A percentile compares a stretch with the other conserved stretches of the same genome.
Evolutionary conservation across 2,888 invertebrate species (phyloP).

Genomic region (Dasysyrphus albostriatus): DNA sequence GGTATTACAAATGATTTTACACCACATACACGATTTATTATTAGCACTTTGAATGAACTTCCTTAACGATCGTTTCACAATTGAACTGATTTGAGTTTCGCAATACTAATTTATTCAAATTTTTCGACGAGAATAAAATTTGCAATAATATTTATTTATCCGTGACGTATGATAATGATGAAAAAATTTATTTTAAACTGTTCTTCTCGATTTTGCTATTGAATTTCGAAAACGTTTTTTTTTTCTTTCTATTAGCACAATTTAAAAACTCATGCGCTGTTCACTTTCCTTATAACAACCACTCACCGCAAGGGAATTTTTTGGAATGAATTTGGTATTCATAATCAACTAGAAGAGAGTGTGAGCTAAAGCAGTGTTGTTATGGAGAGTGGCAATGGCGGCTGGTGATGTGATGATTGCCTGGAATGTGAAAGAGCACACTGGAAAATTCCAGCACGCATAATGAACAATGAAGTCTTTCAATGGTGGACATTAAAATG

Average conservation of each 20-base stretch:
- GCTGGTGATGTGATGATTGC: no score
- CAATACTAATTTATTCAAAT: slow-evolving; percentile 57
- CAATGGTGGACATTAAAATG: background rate
- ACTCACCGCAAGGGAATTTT: slow-evolving; percentile 61
- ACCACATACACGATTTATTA: background rate
- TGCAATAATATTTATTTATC: slow-evolving; percentile 36
- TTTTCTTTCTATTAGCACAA: background rate
- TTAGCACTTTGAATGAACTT: slow-evolving; percentile 31
- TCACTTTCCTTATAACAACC: slow-evolving; percentile 48
- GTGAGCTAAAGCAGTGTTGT: slow-evolving; percentile 20
- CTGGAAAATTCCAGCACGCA: background rate
- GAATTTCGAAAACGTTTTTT: slow-evolving; percentile 9
- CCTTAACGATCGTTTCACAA: slow-evolving; percentile 49
- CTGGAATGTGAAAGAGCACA: background rate
- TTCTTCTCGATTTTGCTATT: slow-evolving; percentile 14
- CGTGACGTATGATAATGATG: slow-evolving; percentile 39
- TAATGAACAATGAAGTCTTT: background rate
- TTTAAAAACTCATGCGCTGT: slow-evolving; percentile 44
- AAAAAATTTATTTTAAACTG: slow-evolving; percentile 3
- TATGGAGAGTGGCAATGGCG: background rate
- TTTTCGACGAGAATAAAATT: slow-evolving; percentile 16
- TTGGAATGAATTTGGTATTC: slow-evolving; percentile 61
- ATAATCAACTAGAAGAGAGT: slow-evolving; percentile 40
- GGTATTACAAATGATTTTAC: slow-evolving; percentile 1
- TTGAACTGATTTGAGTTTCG: slow-evolving; percentile 41